Evolutionary conservation across 2,797 vertebrate species (phyloP).

Genomic region (Limosa lapponica): DNA sequence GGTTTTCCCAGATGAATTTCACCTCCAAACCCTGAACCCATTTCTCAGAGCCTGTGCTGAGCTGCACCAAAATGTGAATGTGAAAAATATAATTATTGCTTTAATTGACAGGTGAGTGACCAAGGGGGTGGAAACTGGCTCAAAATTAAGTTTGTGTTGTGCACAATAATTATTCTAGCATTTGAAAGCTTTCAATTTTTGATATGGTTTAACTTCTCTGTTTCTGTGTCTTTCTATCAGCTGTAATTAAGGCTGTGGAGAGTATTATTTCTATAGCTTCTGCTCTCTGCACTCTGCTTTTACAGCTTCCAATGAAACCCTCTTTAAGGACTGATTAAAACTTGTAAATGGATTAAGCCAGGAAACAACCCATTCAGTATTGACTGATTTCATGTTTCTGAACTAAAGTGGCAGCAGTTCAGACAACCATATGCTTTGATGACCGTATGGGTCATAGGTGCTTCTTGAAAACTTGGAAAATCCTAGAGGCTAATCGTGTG

Average conservation of each 20-base stretch:
- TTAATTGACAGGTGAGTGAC: slow-evolving; percentile 94
- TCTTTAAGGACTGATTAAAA: neutral
- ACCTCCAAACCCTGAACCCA: slow-evolving; percentile 96
- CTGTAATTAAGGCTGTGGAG: neutral
- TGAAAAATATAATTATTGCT: slow-evolving; percentile 99
- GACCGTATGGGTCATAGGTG: fast-evolving
- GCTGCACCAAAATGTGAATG: slow-evolving; percentile 97
- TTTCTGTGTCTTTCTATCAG: neutral
- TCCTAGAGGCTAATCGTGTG: neutral
- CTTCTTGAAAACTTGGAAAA: neutral
- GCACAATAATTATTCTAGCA: neutral
- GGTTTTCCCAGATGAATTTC: slow-evolving; percentile 99
- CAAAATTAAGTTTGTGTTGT: neutral
- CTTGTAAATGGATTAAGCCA: neutral
- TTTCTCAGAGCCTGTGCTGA: slow-evolving; percentile 97
- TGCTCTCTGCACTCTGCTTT: neutral
- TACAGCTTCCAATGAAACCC: neutral
- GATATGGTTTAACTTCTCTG: neutral
- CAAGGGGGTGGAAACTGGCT: slow-evolving; percentile 17
- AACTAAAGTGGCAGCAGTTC: neutral
- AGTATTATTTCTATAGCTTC: neutral
- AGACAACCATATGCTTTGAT: neutral
- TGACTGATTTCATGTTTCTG: neutral
- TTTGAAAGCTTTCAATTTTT: neutral
- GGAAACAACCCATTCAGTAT: neutral